phyloP scores from a whole-genome alignment of 2,113 vertebrate genomes.

The Pantherophis guttatus region DNA sequence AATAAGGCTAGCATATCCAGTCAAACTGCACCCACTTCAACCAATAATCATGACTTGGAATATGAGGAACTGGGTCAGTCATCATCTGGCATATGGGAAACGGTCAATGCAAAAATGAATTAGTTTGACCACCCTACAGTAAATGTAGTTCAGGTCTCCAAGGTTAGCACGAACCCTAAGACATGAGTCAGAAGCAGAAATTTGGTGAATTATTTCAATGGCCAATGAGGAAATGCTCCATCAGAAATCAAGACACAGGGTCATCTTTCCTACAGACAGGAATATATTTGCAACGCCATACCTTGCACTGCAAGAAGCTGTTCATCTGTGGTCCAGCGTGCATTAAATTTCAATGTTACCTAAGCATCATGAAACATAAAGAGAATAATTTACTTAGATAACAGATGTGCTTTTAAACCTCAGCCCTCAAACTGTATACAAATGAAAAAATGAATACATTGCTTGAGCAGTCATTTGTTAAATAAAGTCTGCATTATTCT shows the following conservation, averaged over 20 bases:
- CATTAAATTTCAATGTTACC: slow-evolving; percentile 88
- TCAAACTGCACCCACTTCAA: neutral
- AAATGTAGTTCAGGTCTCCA: neutral
- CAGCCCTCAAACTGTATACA: slow-evolving; percentile 22
- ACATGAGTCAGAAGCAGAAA: neutral
- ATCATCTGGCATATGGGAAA: neutral
- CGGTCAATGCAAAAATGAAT: neutral
- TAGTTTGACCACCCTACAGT: neutral
- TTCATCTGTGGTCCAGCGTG: slow-evolving; percentile 96
- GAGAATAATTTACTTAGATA: slow-evolving; percentile 9
- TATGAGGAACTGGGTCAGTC: neutral
- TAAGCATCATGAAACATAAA: slow-evolving; percentile 55
- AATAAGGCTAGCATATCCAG: neutral
- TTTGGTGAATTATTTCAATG: neutral
- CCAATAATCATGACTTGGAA: neutral
- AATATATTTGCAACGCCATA: slow-evolving; percentile 53
- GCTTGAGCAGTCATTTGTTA: slow-evolving; percentile 11
- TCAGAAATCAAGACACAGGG: neutral
- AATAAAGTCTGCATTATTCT: slow-evolving; percentile 7
- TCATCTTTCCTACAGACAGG: neutral
- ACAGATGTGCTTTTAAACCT: slow-evolving; percentile 19
- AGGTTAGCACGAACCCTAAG: neutral
- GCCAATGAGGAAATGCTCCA: neutral
- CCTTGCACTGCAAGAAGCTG: slow-evolving; percentile 97
- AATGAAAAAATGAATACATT: slow-evolving; percentile 27